Evolutionary conservation across 2,113 vertebrate species (phyloP).

Genomic region (Limnothrissa miodon): DNA sequence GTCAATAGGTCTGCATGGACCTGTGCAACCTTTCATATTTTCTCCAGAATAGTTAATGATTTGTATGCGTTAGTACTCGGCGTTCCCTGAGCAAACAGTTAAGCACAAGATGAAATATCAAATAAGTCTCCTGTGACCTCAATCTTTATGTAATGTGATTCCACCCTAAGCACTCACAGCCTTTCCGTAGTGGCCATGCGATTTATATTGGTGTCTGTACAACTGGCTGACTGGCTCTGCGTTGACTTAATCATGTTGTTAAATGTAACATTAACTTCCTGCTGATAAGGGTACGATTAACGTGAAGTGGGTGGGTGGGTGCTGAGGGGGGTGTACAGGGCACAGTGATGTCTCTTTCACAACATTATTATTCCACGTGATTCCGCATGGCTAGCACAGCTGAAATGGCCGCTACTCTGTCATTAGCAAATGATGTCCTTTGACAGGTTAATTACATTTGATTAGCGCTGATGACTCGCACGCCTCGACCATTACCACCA

Average conservation of each 20-base stretch:
- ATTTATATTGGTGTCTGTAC: background rate
- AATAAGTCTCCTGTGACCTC: background rate
- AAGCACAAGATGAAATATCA: background rate
- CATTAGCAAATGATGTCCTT: constrained; percentile 53
- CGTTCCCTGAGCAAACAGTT: background rate
- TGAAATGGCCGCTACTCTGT: constrained; percentile 56
- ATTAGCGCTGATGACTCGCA: constrained; percentile 46
- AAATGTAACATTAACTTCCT: constrained; percentile 14
- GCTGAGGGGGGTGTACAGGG: background rate
- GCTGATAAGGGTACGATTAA: constrained; percentile 1
- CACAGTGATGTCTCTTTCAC: background rate
- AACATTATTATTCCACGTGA: constrained; percentile 27
- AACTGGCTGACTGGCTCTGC: background rate
- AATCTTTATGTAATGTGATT: background rate
- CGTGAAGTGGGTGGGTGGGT: background rate
- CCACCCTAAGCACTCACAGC: background rate
- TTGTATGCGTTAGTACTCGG: background rate
- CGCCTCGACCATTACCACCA: background rate
- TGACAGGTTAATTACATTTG: constrained; percentile 64
- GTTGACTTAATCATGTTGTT: background rate
- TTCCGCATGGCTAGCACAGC: constrained; percentile 53
- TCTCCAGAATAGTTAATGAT: constrained; percentile 1
- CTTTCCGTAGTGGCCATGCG: background rate
- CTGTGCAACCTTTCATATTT: background rate
- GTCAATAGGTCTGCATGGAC: background rate